A percentile compares a stretch with the other conserved stretches of the same genome.
Evolutionary conservation across 2,797 vertebrate species (phyloP).

Genomic region (Argya squamiceps): DNA sequence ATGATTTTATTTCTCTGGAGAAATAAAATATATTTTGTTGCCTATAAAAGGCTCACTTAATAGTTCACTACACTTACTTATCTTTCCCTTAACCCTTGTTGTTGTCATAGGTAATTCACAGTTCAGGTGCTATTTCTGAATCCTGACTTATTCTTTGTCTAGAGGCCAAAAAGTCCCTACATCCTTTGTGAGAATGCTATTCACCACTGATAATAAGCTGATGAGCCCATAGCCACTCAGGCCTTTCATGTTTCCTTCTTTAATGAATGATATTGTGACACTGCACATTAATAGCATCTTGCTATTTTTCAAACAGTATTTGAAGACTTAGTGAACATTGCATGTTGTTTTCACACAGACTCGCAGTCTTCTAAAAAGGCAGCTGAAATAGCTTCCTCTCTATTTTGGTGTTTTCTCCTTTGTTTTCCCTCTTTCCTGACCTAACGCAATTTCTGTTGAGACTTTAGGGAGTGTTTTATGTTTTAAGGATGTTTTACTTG

Average conservation of each 20-base stretch:
- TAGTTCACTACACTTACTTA: background rate
- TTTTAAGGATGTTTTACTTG: background rate
- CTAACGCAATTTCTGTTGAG: background rate
- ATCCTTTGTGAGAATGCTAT: constrained; percentile 13
- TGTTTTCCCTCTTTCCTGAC: background rate
- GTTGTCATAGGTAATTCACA: background rate
- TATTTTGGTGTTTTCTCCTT: background rate
- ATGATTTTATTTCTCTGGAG: background rate
- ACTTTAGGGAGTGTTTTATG: background rate
- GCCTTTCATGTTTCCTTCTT: constrained; percentile 13
- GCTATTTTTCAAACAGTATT: constrained; percentile 11
- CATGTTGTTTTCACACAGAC: background rate
- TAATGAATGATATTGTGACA: constrained; percentile 1
- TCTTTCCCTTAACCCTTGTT: background rate
- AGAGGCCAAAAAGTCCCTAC: background rate
- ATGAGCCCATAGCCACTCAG: background rate
- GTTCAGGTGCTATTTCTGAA: constrained; percentile 10
- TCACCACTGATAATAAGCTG: background rate
- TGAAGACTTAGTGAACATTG: background rate
- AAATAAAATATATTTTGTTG: background rate
- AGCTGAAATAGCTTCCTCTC: background rate
- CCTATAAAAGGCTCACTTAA: background rate
- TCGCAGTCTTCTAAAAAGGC: background rate
- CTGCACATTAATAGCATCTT: constrained; percentile 2
- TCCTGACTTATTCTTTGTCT: background rate